phyloP scores from a whole-genome alignment of 1,140 invertebrate species.

The Armadillidium nasatum region DNA sequence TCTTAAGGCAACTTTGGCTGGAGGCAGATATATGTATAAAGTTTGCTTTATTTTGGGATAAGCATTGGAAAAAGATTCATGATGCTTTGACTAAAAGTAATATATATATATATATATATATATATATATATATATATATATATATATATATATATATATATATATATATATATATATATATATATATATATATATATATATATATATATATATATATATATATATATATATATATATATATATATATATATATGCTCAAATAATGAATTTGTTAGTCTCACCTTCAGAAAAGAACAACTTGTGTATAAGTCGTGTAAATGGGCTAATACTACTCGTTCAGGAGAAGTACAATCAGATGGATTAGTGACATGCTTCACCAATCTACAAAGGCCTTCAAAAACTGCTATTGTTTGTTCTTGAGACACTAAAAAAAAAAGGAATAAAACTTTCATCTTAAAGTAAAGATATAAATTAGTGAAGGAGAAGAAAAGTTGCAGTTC shows the following conservation, averaged over 20 bases:
- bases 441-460: too few relatives aligned
- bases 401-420: constrained; percentile 78
- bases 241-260: too few relatives aligned
- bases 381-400: constrained; percentile 85
- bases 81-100: constrained; percentile 57
- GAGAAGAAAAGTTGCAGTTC: too few relatives aligned
- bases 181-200: neutral
- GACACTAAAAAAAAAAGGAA: constrained; percentile 60
- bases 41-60: constrained; percentile 79
- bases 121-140: too few relatives aligned
- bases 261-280: constrained; percentile 44
- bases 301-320: constrained; percentile 90
- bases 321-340: constrained; percentile 87
- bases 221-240: neutral
- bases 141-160: too few relatives aligned
- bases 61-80: constrained; percentile 75
- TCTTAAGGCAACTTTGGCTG: constrained; percentile 33
- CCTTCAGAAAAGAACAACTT: constrained; percentile 75
- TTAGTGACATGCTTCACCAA: constrained; percentile 87
- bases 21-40: constrained; percentile 49
- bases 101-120: too few relatives aligned
- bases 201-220: constrained; percentile 13
- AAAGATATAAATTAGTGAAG: too few relatives aligned
- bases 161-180: constrained; percentile 7
- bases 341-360: constrained; percentile 87